Base-by-base conservation (phyloP, 2,113 vertebrate genomes). In the Chelonoidis abingdonii region DNA sequence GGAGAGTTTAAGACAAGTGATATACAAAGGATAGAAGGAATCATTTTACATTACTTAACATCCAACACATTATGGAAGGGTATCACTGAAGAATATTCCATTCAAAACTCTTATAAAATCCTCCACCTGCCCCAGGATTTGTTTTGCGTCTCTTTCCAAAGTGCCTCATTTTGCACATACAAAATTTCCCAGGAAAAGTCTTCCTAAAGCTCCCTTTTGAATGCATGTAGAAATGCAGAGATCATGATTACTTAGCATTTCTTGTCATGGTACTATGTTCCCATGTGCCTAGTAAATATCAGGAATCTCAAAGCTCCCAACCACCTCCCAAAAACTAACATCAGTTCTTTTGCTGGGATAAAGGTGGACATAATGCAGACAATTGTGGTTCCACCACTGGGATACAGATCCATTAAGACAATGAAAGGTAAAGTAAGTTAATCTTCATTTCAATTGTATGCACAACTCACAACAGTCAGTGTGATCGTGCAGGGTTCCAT, bases 401-500 rank as follows among this genome's bases (percentile, higher is more conserved):
- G 2, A 22, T 72, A 38, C 3, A 72, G 21, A 10, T 10, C 88
- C 57, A 17, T 19, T 50, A 24, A 87, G n/a, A 76, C 84, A 4
- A 2, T 72, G 41, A 5, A 44, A 52, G 5, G 75, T 17, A 82
- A 91, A 82, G 79, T 21, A 4, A 0, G 10, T 57, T 65, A 75
- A 38, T 16, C 5, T 5, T 65, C 8, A 16, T n/a, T 11, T 16
- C n/a, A 5, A 7, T 0, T 0, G 1, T 84, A 27, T 84, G 53
- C 75, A 29, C 35, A 88, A 3, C 50, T 9, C 1, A 31, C 10
- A 57, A 17, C 35, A 22, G 19, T 38, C 65, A 22, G 12, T 31
- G 24, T 10, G 16, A 5, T 9, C 19, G 3, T 11, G 31, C 38
- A 21, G 21, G 3, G 0, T 4, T 1, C 59, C 41, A 62, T 41